Conservation (phyloP, 2,113 vertebrate species). For the Mormyrus lacerda region DNA sequence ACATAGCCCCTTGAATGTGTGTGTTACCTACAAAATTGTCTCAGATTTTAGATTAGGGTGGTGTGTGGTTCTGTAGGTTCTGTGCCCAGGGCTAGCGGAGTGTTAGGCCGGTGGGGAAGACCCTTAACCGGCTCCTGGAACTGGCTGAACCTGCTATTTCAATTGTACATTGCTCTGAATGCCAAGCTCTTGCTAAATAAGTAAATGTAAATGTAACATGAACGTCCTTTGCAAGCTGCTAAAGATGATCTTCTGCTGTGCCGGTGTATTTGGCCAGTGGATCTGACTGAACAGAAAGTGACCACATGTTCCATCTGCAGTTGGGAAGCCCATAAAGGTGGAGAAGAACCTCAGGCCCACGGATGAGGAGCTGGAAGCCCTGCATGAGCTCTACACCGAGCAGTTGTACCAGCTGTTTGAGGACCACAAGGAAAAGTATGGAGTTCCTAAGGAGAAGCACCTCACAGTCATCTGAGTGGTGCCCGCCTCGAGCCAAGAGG, state of each 20-base stretch:
- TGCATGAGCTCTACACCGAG: conserved; percentile 73
- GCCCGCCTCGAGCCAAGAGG: neutral
- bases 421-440: conserved; percentile 76
- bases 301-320: conserved; percentile 42
- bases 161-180: neutral
- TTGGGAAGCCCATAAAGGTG: conserved; percentile 81
- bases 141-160: neutral
- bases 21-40: neutral
- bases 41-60: neutral
- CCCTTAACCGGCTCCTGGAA: neutral
- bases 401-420: conserved; percentile 79
- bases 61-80: neutral
- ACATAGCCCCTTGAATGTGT: neutral
- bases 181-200: neutral
- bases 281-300: neutral
- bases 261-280: neutral
- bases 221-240: neutral
- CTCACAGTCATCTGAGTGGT: conserved; percentile 70
- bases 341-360: conserved; percentile 60
- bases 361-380: conserved; percentile 59
- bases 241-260: neutral
- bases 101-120: neutral
- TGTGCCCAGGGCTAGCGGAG: neutral
- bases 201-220: neutral
- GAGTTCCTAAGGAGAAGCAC: conserved; percentile 70